Evolutionary conservation across 2,797 vertebrate species (phyloP).

Genomic region (Periophthalmus magnuspinnatus): DNA sequence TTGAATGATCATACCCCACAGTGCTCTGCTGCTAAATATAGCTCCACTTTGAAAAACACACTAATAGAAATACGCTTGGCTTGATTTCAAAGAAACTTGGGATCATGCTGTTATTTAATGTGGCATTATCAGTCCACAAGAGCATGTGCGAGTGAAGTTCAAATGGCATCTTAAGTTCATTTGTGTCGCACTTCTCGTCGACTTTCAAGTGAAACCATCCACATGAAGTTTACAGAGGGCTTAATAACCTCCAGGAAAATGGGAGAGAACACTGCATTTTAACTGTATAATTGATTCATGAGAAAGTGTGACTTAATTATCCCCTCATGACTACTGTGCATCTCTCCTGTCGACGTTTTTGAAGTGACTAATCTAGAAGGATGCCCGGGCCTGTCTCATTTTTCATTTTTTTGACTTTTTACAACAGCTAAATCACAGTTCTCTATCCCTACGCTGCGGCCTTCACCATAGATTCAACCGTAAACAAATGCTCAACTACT

Average conservation of each 20-base stretch:
- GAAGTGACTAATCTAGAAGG: constrained; percentile 59
- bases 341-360: constrained; percentile 6
- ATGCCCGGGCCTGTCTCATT: not conserved
- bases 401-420: too few species aligned
- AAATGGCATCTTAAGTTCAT: constrained; percentile 57
- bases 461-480: too few species aligned
- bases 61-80: constrained; percentile 48
- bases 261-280: constrained; percentile 44
- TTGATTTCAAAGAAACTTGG: constrained; percentile 50
- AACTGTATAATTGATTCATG: constrained; percentile 50
- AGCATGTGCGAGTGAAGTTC: constrained; percentile 35
- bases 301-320: constrained; percentile 68
- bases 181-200: constrained; percentile 39
- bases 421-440: too few species aligned
- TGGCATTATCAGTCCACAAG: constrained; percentile 38
- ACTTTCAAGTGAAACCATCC: constrained; percentile 52
- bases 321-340: constrained; percentile 6
- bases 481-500: too few species aligned
- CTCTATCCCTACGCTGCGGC: too few species aligned
- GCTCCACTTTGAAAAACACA: constrained; percentile 41
- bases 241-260: constrained; percentile 42
- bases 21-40: constrained; percentile 50
- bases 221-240: constrained; percentile 56
- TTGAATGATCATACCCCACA: constrained; percentile 17
- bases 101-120: constrained; percentile 43